Evolutionary conservation across 2,113 vertebrate species (phyloP).

Genomic region (Tympanuchus pallidicinctus): DNA sequence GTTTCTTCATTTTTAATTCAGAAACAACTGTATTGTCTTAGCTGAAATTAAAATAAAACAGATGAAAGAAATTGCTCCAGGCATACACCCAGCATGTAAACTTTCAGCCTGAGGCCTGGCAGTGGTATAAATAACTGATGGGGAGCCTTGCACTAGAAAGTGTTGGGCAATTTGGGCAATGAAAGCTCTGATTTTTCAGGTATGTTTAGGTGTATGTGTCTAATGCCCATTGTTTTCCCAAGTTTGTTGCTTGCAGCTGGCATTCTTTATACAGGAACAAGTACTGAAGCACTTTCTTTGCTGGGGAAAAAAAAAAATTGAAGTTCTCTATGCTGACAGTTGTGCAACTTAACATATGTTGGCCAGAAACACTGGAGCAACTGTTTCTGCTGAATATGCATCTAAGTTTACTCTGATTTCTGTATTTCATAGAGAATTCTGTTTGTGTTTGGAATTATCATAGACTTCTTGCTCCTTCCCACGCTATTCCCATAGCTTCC

Average conservation of each 20-base stretch:
- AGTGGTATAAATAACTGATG: not conserved
- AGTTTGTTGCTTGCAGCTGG: not conserved
- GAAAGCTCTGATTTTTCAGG: not conserved
- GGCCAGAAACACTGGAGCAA: not conserved
- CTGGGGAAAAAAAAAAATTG: not conserved
- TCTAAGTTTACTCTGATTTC: not conserved
- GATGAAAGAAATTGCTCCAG: not conserved
- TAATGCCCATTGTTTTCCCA: not conserved
- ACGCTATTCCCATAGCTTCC: not conserved
- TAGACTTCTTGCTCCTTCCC: not conserved
- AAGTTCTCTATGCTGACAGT: not conserved
- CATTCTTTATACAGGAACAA: not conserved
- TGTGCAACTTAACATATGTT: not conserved
- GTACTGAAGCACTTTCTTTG: not conserved
- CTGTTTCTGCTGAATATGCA: not conserved
- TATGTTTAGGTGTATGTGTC: not conserved
- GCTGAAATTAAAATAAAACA: not conserved
- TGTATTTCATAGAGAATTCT: not conserved
- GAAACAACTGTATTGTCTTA: slow-evolving; percentile 10
- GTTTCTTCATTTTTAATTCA: not conserved
- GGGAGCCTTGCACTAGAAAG: not conserved
- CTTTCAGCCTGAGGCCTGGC: not conserved
- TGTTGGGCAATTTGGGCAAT: not conserved
- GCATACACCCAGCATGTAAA: not conserved
- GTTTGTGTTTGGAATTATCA: not conserved